A percentile compares a stretch with the other conserved stretches of the same genome.
Conservation (phyloP, 2,888 invertebrate species). For the Agonopterix alstromeriana region DNA sequence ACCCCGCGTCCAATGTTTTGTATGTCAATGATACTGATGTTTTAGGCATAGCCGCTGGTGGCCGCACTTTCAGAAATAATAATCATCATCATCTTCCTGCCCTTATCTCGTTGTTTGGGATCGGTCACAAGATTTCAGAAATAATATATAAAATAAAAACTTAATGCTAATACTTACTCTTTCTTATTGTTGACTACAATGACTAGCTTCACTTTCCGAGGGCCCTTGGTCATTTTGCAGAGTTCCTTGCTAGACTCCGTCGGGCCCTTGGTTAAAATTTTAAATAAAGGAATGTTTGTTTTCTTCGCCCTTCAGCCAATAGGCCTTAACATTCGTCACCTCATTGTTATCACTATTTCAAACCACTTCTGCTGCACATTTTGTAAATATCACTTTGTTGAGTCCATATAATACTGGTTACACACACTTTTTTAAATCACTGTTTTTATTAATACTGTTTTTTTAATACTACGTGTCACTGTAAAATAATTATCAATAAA, state of each 20-base stretch:
- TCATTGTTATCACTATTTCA: slow-evolving; percentile 46
- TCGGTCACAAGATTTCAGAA: too few species aligned
- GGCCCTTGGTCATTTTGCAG: slow-evolving; percentile 77
- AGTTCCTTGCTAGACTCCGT: slow-evolving; percentile 58
- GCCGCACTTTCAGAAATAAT: background rate
- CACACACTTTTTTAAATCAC: slow-evolving; percentile 13
- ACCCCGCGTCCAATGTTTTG: too few species aligned
- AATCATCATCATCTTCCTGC: too few species aligned
- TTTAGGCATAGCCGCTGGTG: too few species aligned
- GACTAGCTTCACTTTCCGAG: slow-evolving; percentile 76
- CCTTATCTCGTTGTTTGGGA: too few species aligned
- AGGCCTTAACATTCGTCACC: slow-evolving; percentile 52
- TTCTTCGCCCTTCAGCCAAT: slow-evolving; percentile 44
- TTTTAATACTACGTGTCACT: slow-evolving; percentile 12
- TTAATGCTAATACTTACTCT: slow-evolving; percentile 57
- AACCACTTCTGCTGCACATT: slow-evolving; percentile 27
- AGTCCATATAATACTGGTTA: slow-evolving; percentile 43
- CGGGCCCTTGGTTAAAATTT: slow-evolving; percentile 71
- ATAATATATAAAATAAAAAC: background rate
- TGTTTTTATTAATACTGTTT: slow-evolving; percentile 22
- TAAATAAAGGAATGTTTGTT: slow-evolving; percentile 71
- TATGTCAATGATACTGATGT: too few species aligned
- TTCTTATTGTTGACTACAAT: slow-evolving; percentile 78
- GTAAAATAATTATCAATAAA: background rate
- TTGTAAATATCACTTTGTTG: slow-evolving; percentile 26